Evolutionary conservation across 2,888 invertebrate species (phyloP).

Genomic region (Pyralis farinalis): DNA sequence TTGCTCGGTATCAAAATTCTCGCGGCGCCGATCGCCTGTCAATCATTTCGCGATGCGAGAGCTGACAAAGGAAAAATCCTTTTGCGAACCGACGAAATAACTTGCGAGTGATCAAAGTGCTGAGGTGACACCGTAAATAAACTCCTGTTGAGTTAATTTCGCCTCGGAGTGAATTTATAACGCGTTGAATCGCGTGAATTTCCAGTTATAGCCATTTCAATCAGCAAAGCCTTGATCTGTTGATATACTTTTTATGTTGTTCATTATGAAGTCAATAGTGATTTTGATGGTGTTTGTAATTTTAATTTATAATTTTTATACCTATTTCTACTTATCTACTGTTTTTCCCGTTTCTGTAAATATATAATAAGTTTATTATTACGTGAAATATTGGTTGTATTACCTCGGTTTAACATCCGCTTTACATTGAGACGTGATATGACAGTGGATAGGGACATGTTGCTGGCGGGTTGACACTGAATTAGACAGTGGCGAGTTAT

Average conservation of each 20-base stretch:
- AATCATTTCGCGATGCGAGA: conserved; percentile 68
- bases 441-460: too few relatives aligned
- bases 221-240: conserved; percentile 11
- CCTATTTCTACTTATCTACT: too few relatives aligned
- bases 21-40: conserved; percentile 69
- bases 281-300: too few relatives aligned
- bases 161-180: conserved; percentile 45
- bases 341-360: too few relatives aligned
- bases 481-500: too few relatives aligned
- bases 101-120: conserved; percentile 69
- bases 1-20: conserved; percentile 41
- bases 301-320: too few relatives aligned
- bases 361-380: too few relatives aligned
- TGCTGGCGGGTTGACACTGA: too few relatives aligned
- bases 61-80: conserved; percentile 77
- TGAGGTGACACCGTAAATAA: conserved; percentile 54
- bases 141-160: conserved; percentile 70
- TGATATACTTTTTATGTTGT: conserved; percentile 9
- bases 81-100: conserved; percentile 52
- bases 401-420: too few relatives aligned
- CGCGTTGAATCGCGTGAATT: conserved; percentile 19
- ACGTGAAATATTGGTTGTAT: too few relatives aligned
- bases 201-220: conserved; percentile 18
- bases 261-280: neutral
- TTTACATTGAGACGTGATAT: too few relatives aligned